A percentile compares a stretch with the other conserved stretches of the same genome.
Conservation (phyloP, 2,113 vertebrate species). For the Cyrtonyx montezumae region DNA sequence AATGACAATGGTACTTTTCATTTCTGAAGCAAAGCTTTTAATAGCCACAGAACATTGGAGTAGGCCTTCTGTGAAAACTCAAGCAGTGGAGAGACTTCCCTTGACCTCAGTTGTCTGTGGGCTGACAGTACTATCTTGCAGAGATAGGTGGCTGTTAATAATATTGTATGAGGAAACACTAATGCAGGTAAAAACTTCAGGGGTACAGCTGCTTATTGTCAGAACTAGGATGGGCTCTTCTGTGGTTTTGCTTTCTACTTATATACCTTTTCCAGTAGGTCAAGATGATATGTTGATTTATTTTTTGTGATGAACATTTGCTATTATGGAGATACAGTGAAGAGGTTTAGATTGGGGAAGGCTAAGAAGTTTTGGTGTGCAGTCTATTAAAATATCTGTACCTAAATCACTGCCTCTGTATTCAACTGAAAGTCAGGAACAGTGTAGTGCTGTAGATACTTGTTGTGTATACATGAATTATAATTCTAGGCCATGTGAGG, state of each 20-base stretch:
- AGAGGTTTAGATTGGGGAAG: not conserved
- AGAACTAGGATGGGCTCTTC: not conserved
- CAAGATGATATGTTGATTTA: not conserved
- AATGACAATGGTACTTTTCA: not conserved
- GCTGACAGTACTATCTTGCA: not conserved
- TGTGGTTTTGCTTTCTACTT: not conserved
- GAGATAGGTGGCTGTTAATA: not conserved
- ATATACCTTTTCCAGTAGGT: not conserved
- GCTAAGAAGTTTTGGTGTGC: not conserved
- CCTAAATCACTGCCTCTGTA: not conserved
- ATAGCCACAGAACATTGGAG: not conserved
- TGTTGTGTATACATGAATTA: not conserved
- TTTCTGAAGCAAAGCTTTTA: constrained; percentile 8
- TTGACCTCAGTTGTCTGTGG: not conserved
- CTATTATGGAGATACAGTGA: not conserved
- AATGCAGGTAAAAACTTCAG: not conserved
- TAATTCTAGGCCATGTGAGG: not conserved
- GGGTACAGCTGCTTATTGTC: not conserved
- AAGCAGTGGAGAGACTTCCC: not conserved
- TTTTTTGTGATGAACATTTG: not conserved
- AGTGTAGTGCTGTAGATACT: not conserved
- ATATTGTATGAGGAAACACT: not conserved
- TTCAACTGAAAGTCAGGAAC: not conserved
- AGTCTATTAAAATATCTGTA: not conserved
- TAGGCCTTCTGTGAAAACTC: not conserved